These are phyloP conservation scores for Pseudochaenichthys georgianus DNA, from an alignment of 2,797 vertebrate genomes.

Conservation along the genomic window DNA sequence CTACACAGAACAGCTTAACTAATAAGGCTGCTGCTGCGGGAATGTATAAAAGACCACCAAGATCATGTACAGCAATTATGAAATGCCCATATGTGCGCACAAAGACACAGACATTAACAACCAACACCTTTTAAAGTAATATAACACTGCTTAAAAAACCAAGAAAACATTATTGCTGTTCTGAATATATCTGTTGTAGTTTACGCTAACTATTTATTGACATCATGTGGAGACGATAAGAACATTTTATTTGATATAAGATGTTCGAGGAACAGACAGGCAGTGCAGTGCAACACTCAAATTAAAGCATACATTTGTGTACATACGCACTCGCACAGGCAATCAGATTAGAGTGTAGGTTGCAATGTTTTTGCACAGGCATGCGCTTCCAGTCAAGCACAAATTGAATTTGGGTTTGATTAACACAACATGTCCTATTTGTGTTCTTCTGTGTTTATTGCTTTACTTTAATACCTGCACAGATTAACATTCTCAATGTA, in stretches of 20 bases:
- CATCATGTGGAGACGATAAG: slow-evolving; percentile 41
- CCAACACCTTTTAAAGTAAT: background rate
- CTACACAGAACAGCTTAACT: too few relatives aligned
- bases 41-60: slow-evolving; percentile 24
- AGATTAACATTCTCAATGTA: background rate
- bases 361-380: slow-evolving; percentile 27
- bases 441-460: background rate
- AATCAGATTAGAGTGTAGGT: slow-evolving; percentile 19
- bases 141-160: background rate
- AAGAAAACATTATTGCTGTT: background rate
- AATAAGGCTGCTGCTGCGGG: slow-evolving; percentile 7
- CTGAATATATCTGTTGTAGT: slow-evolving; percentile 4
- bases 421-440: slow-evolving; percentile 6
- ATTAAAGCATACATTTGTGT: background rate
- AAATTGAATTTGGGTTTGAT: slow-evolving; percentile 36
- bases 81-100: background rate
- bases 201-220: slow-evolving; percentile 5
- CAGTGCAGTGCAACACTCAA: too few relatives aligned
- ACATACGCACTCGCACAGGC: background rate
- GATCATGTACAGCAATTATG: slow-evolving; percentile 7
- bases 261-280: background rate
- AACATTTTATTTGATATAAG: slow-evolving; percentile 28
- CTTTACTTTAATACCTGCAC: background rate
- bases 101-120: slow-evolving; percentile 6
- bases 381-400: slow-evolving; percentile 31